Evolutionary conservation across 2,888 invertebrate species (phyloP), one percentile per base, ranked within the genome.

Genomic region (Terebella lapidaria): DNA sequence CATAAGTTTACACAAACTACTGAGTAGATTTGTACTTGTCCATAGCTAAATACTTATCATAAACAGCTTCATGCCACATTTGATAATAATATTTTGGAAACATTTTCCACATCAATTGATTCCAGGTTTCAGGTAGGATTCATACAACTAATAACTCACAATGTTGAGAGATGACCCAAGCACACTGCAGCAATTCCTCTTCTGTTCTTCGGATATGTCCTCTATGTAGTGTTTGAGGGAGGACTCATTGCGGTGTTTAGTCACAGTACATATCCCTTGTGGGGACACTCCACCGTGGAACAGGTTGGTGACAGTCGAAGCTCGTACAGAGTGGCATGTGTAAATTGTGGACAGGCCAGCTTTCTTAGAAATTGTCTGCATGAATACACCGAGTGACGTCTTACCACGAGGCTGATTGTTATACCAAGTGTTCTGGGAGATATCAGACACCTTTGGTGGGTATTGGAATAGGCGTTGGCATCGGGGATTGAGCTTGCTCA

Each of bases 191-290:
- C 42, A 35, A 15, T 35, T 35, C 42, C n/a, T 35, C 42, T 35
- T 35, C 42, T n/a, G 10, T 35, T 35, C 42, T 15, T n/a, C 42
- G 10, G 42, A 35, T 35, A 35, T 15, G n/a, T 35, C 42, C n/a
- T 35, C 42, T 15, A 35, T 35, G 42, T 35, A 35, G n/a, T n/a
- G 42, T 15, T n/a, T 35, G 10, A 35, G 42, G n/a, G 10, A 15
- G 42, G 42, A 35, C n/a, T n/a, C 24, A 22, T 49, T 49, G 18
- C 24, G 10, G 49, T 49, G 49, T 49, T 49, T 49, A 49, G 49
- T 49, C 5, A 49, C 5, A n/a, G 15, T n/a, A 24, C 10, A n/a
- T 10, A 20, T 10, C 5, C 24, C 5, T 24, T 20, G 49, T 49
- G 49, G 49, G 10, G 15, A 15, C 24, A 49, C 49, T 5, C 49